Conservation (phyloP, 2,797 vertebrate species). For the Phataginus tricuspis region DNA sequence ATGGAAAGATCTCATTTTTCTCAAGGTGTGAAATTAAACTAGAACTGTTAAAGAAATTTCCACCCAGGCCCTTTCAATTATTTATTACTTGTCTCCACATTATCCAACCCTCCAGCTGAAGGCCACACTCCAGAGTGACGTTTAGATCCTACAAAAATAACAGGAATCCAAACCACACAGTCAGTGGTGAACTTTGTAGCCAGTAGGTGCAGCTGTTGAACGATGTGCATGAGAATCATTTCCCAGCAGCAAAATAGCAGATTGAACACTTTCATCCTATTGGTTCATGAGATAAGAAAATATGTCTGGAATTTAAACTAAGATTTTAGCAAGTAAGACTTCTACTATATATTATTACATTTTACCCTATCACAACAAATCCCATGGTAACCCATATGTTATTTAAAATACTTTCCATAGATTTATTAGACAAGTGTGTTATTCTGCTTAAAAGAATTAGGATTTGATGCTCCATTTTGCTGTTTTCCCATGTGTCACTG, state of each 20-base stretch:
- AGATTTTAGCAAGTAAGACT: background rate
- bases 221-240: background rate
- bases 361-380: background rate
- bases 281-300: background rate
- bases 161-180: background rate
- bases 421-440: background rate
- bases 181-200: background rate
- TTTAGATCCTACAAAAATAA: background rate
- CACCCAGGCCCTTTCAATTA: background rate
- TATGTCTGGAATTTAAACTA: background rate
- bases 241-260: background rate
- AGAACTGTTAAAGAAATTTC: background rate
- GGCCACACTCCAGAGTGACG: background rate
- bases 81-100: background rate
- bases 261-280: background rate
- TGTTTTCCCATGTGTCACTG: background rate
- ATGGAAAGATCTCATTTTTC: background rate
- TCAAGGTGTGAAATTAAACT: background rate
- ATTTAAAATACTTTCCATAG: background rate
- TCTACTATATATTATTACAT: background rate
- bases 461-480: background rate
- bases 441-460: background rate
- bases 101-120: background rate
- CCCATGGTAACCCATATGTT: background rate
- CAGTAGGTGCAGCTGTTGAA: background rate